Evolutionary conservation across 2,888 invertebrate species (phyloP), one percentile per base, ranked within the genome.

Genomic region (Crepidodera aurea): DNA sequence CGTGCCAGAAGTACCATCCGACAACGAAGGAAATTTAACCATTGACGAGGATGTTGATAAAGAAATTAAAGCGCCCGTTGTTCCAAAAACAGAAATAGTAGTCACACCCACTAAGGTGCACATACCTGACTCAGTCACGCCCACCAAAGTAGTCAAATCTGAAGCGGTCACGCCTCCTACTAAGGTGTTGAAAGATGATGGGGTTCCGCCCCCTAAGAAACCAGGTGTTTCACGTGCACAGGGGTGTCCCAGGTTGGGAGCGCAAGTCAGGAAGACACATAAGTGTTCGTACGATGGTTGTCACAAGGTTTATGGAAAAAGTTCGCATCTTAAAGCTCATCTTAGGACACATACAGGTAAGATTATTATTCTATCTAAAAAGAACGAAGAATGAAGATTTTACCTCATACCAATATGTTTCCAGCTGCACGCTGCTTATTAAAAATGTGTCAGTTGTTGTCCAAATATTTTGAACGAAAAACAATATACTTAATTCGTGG

Each of bases 321-420:
- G 87, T 75, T 87, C 87, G 13, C 88, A 88, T 77, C 80, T 88
- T 40, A 88, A 87, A 74, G 87, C 88, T 10, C 88, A 88, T 76
- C 82, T 86, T 19, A 78, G 88, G 71, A 87, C 87, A 19, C 88
- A 88, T 75, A 88, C 88, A 83, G 87, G 87, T 87, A 74, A 76
- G 80, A n/a, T n/a, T n/a, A n/a, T n/a, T n/a, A 16, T 19, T 10
- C n/a, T 16, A 44, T 44, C 18, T 15, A 44, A 44, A 16, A n/a
- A n/a, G n/a, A n/a, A n/a, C n/a, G n/a, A n/a, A n/a, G n/a, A n/a
- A n/a, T n/a, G n/a, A n/a, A n/a, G n/a, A n/a, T n/a, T n/a, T n/a
- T n/a, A n/a, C n/a, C n/a, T n/a, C n/a, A n/a, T n/a, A n/a, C n/a
- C n/a, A n/a, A n/a, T n/a, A n/a, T n/a, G n/a, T n/a, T n/a, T n/a